These are phyloP conservation scores for Myanophis thanlyinensis DNA, from an alignment of 2,113 vertebrate genomes.

Conservation along the genomic window DNA sequence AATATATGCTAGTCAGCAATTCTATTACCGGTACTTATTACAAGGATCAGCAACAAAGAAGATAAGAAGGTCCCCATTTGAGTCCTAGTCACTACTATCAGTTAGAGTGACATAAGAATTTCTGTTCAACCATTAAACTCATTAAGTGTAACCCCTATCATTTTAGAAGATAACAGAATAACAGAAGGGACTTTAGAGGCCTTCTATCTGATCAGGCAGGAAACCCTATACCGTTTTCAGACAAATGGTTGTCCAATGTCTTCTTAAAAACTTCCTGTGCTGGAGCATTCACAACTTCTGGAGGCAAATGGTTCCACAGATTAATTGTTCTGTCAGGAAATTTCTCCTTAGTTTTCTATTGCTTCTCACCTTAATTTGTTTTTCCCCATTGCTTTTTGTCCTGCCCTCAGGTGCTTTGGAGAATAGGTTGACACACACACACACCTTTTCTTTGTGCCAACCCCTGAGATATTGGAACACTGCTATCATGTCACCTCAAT, in stretches of 20 bases:
- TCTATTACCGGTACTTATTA: background rate
- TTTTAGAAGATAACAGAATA: background rate
- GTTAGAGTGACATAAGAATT: background rate
- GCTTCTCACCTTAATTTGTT: background rate
- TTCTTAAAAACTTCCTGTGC: background rate
- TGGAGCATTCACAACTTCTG: background rate
- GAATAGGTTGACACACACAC: too few species aligned
- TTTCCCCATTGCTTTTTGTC: background rate
- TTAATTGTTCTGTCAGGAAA: background rate
- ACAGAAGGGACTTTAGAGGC: background rate
- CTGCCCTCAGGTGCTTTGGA: too few species aligned
- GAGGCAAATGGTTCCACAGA: background rate
- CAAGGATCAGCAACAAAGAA: background rate
- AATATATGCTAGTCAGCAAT: background rate
- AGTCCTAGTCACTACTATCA: background rate
- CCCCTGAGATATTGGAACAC: too few species aligned
- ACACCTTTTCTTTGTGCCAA: too few species aligned
- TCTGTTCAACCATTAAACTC: background rate
- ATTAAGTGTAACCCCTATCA: background rate
- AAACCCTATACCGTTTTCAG: background rate
- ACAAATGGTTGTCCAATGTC: background rate
- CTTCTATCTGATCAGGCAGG: background rate
- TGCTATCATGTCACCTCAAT: too few species aligned
- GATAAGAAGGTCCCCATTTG: background rate
- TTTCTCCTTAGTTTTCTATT: background rate